Evolutionary conservation across 1,140 invertebrate species (phyloP).

Genomic region (Agrilus planipennis): DNA sequence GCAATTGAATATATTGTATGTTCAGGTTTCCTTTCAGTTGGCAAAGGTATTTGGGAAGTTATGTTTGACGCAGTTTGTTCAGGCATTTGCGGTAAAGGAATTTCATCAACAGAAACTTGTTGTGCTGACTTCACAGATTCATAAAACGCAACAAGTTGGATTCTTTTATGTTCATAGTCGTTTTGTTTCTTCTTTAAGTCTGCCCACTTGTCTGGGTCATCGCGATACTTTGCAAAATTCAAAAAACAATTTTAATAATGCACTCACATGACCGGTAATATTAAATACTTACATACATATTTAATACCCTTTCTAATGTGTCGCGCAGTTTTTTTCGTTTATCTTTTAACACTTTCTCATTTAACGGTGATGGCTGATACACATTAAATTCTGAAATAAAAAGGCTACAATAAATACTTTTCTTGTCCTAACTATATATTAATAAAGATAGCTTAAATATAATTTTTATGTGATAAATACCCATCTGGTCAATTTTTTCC

Average conservation of each 20-base stretch:
- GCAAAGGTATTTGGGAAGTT: conserved; percentile 67
- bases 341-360: conserved; percentile 94
- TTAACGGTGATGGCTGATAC: conserved; percentile 80
- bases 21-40: conserved; percentile 38
- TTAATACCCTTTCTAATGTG: conserved; percentile 85
- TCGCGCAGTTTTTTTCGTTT: conserved; percentile 93
- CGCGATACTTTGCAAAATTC: conserved; percentile 74
- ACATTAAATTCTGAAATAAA: conserved; percentile 82
- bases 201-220: conserved; percentile 87
- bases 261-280: background rate
- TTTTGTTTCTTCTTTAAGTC: conserved; percentile 82
- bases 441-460: background rate
- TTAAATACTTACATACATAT: conserved; percentile 96
- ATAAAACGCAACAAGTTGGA: conserved; percentile 80
- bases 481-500: conserved; percentile 97
- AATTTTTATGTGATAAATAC: conserved; percentile 49
- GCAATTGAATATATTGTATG: conserved; percentile 33
- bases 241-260: conserved; percentile 6
- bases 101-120: conserved; percentile 92
- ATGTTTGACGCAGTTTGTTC: conserved; percentile 28
- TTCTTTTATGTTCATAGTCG: conserved; percentile 85
- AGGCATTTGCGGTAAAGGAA: conserved; percentile 67
- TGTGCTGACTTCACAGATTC: conserved; percentile 92
- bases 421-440: too few relatives aligned
- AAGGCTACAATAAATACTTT: conserved; percentile 1